phyloP scores from a whole-genome alignment of 2,888 invertebrate species.

The Dicyrtomina minuta region DNA sequence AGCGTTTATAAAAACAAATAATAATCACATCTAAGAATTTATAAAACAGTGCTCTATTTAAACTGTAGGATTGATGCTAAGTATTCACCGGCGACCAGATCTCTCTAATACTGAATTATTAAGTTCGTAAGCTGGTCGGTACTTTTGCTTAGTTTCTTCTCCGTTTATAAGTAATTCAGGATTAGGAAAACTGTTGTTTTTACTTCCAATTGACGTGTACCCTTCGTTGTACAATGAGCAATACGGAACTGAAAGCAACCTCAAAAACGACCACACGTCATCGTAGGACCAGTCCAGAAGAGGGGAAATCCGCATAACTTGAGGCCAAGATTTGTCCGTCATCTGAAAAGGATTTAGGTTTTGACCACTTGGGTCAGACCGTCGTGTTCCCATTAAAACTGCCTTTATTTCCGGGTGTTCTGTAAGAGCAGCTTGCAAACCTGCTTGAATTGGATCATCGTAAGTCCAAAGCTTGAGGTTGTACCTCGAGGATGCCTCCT shows the following conservation, averaged over 20 bases:
- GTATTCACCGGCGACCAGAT: constrained; percentile 59
- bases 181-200: constrained; percentile 77
- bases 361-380: constrained; percentile 80
- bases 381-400: constrained; percentile 87
- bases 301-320: constrained; percentile 83
- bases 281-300: constrained; percentile 88
- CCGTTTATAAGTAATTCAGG: constrained; percentile 63
- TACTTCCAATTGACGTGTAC: constrained; percentile 86
- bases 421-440: constrained; percentile 66
- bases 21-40: too few relatives aligned
- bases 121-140: constrained; percentile 74
- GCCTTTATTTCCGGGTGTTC: constrained; percentile 68
- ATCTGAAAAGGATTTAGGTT: constrained; percentile 70
- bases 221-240: constrained; percentile 88
- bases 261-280: constrained; percentile 87
- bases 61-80: too few relatives aligned
- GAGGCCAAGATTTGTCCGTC: constrained; percentile 90
- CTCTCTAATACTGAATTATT: constrained; percentile 66
- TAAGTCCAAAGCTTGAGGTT: constrained; percentile 69
- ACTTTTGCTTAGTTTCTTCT: constrained; percentile 59
- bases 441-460: constrained; percentile 70
- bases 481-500: constrained; percentile 67
- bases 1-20: too few relatives aligned
- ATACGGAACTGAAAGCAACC: constrained; percentile 78
- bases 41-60: too few relatives aligned